Conservation (phyloP, 1,140 invertebrate species). For the Charaxes varanes region DNA sequence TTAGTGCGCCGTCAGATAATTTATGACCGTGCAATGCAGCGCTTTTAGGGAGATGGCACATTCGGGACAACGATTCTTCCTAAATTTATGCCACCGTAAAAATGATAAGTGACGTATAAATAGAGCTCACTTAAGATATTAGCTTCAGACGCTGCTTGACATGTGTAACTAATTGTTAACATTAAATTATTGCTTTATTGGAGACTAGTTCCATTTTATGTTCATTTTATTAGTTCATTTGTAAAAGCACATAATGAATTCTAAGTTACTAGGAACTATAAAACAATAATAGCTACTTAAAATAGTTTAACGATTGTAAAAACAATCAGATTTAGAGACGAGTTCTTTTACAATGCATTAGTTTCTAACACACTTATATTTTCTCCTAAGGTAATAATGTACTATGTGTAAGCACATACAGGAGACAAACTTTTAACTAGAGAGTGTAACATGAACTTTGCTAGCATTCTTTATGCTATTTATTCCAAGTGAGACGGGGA, state of each 20-base stretch:
- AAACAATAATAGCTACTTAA: too few relatives aligned
- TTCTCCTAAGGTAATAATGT: too few relatives aligned
- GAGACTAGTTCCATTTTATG: constrained; percentile 17
- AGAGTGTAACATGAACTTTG: too few relatives aligned
- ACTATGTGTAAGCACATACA: too few relatives aligned
- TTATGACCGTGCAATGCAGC: constrained; percentile 55
- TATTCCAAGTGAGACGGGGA: too few relatives aligned
- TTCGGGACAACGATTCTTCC: constrained; percentile 48
- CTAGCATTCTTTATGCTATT: too few relatives aligned
- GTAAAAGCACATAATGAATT: constrained; percentile 10
- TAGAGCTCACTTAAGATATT: constrained; percentile 20
- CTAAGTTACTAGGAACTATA: constrained; percentile 7
- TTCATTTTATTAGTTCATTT: constrained; percentile 16
- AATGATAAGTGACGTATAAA: constrained; percentile 41
- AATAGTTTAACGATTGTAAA: too few relatives aligned
- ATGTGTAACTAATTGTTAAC: constrained; percentile 21
- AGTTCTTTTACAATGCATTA: too few relatives aligned
- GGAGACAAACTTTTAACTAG: too few relatives aligned
- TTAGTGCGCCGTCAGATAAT: constrained; percentile 64
- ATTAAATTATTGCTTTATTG: constrained; percentile 21
- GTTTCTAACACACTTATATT: too few relatives aligned
- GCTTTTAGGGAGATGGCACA: constrained; percentile 58
- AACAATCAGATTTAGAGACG: too few relatives aligned
- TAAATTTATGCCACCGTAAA: constrained; percentile 53
- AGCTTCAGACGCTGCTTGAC: constrained; percentile 12